A percentile compares a stretch with the other conserved stretches of the same genome.
phyloP scores from a whole-genome alignment of 2,113 vertebrate genomes.

The Zosterops pallidus region DNA sequence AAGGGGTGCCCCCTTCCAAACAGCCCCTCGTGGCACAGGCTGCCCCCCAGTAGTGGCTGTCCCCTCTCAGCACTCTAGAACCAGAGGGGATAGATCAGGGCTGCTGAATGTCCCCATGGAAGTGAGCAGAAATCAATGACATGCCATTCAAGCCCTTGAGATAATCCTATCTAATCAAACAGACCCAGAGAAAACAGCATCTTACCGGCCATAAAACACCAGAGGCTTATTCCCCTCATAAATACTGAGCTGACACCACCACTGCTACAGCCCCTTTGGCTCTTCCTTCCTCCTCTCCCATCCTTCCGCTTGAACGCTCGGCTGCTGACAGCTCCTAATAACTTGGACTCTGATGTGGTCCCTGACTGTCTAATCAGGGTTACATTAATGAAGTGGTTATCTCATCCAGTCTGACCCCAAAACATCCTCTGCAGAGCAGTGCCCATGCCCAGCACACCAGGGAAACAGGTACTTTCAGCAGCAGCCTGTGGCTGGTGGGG shows the following conservation, averaged over 20 bases:
- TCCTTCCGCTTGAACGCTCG: conserved; percentile 38
- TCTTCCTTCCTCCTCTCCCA: conserved; percentile 43
- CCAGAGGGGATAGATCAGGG: background rate
- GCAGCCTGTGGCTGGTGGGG: background rate
- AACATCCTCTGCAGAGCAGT: background rate
- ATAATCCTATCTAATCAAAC: conserved; percentile 67
- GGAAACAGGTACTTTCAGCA: background rate
- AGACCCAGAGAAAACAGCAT: conserved; percentile 39
- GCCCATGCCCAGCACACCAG: background rate
- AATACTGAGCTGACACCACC: conserved; percentile 54
- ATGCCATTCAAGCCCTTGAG: conserved; percentile 29
- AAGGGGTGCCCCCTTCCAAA: background rate
- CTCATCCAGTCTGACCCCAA: conserved; percentile 13
- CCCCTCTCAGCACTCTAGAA: background rate
- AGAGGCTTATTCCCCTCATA: conserved; percentile 46
- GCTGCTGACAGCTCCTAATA: conserved; percentile 64
- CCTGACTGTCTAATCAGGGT: conserved; percentile 46
- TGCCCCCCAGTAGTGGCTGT: background rate
- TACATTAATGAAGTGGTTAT: conserved; percentile 32
- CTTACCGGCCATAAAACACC: conserved; percentile 58
- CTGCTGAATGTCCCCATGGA: background rate
- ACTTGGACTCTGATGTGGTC: background rate
- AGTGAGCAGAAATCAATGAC: conserved; percentile 44
- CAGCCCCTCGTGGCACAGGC: background rate
- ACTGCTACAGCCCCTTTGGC: conserved; percentile 47